Conservation (phyloP, 2,888 invertebrate species). For the Drosophila hawaiiensis region DNA sequence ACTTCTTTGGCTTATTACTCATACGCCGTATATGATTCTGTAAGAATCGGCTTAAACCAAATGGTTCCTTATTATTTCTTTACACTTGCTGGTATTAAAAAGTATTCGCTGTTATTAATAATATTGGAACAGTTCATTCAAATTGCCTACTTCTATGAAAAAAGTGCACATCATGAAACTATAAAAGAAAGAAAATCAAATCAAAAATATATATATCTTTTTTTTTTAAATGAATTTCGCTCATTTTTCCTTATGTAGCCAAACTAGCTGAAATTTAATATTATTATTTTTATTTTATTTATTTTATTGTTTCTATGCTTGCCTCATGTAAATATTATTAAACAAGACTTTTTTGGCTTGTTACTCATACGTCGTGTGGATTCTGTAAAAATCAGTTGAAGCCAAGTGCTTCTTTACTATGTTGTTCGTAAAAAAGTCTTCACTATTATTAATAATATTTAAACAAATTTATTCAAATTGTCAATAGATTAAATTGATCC, state of each 20-base stretch:
- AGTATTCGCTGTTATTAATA: no score
- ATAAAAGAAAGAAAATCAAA: not conserved
- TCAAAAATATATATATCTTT: not conserved
- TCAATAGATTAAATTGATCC: not conserved
- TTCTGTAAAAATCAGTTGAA: not conserved
- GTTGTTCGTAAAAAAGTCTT: no score
- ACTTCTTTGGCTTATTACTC: conserved; percentile 12
- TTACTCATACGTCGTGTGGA: conserved; percentile 35
- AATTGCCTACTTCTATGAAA: conserved; percentile 1
- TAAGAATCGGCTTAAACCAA: no score
- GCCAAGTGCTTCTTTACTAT: no score
- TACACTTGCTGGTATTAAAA: no score
- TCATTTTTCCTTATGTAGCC: not conserved
- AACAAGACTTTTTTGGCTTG: not conserved
- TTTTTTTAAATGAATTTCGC: not conserved
- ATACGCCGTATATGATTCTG: conserved; percentile 25
- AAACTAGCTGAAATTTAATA: not conserved
- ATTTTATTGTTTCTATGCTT: not conserved
- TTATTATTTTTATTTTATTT: not conserved
- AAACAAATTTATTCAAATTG: not conserved
- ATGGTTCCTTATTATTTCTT: no score
- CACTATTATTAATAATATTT: not conserved
- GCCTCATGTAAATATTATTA: not conserved
- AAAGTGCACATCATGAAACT: conserved; percentile 35
- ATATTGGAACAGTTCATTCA: no score